Evolutionary conservation across 2,113 vertebrate genomes (phyloP).

Genomic region (Rhinoderma darwinii): DNA sequence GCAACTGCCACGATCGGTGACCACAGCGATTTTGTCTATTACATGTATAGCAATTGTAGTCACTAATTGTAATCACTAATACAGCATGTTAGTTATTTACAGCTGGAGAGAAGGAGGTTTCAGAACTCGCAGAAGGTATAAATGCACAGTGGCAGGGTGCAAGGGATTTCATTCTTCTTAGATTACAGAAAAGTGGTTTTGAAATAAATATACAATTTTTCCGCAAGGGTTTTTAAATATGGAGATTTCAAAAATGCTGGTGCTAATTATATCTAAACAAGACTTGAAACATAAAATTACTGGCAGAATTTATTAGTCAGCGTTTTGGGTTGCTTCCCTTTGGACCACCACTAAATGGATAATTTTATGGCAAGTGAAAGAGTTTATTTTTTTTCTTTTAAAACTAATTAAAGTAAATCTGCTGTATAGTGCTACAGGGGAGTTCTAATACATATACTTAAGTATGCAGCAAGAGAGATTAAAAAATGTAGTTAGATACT

Average conservation of each 20-base stretch:
- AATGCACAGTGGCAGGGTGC: too few species aligned
- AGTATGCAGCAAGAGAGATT: slow-evolving; percentile 71
- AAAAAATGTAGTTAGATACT: background rate
- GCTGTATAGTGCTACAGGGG: slow-evolving; percentile 78
- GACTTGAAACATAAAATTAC: slow-evolving; percentile 11
- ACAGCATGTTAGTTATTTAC: too few species aligned
- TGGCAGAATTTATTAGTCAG: slow-evolving; percentile 29
- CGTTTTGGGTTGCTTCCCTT: slow-evolving; percentile 37
- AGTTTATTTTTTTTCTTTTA: slow-evolving; percentile 74
- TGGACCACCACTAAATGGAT: slow-evolving; percentile 68
- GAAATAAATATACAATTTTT: background rate
- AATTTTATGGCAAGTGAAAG: slow-evolving; percentile 70
- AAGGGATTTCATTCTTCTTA: too few species aligned
- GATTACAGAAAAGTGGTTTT: background rate
- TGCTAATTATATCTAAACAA: slow-evolving; percentile 29
- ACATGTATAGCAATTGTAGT: too few species aligned
- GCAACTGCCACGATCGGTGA: too few species aligned
- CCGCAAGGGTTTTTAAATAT: background rate
- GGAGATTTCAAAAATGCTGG: background rate
- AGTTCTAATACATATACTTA: slow-evolving; percentile 79
- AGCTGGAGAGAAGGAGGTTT: too few species aligned
- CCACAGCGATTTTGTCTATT: too few species aligned
- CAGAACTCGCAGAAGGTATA: too few species aligned
- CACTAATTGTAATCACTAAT: too few species aligned
- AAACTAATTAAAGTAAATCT: slow-evolving; percentile 80